Conservation (phyloP, 1,140 invertebrate genomes). For the Arion vulgaris region DNA sequence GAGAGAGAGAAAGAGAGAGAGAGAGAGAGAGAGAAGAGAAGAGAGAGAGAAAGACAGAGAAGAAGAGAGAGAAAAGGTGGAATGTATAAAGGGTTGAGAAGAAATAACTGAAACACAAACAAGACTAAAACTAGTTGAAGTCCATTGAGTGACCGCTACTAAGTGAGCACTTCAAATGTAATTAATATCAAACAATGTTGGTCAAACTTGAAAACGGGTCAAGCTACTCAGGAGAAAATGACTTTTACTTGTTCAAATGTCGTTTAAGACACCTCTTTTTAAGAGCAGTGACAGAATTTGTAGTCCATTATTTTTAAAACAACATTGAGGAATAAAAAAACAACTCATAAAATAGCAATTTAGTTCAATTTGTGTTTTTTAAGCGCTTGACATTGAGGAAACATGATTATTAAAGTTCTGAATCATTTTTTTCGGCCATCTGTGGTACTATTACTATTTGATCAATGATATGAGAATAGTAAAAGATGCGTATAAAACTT, state of each 20-base stretch:
- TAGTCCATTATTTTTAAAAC: no score
- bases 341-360: no score
- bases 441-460: no score
- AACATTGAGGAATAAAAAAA: no score
- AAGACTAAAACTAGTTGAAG: no score
- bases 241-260: neutral
- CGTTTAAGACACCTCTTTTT: neutral
- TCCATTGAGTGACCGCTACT: neutral
- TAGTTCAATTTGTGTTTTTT: no score
- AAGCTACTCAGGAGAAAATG: neutral
- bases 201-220: neutral
- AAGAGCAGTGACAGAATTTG: neutral
- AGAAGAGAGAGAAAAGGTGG: conserved; percentile 33
- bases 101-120: no score
- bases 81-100: neutral
- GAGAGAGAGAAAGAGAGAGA: conserved; percentile 33
- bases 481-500: no score
- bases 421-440: no score
- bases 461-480: no score
- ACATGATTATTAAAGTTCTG: no score
- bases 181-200: conserved; percentile 13
- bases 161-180: conserved; percentile 9
- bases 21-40: conserved; percentile 38
- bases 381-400: no score
- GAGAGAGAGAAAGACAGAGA: conserved; percentile 20